phyloP scores from a whole-genome alignment of 2,888 invertebrate genomes.

The Abscondita cerata region DNA sequence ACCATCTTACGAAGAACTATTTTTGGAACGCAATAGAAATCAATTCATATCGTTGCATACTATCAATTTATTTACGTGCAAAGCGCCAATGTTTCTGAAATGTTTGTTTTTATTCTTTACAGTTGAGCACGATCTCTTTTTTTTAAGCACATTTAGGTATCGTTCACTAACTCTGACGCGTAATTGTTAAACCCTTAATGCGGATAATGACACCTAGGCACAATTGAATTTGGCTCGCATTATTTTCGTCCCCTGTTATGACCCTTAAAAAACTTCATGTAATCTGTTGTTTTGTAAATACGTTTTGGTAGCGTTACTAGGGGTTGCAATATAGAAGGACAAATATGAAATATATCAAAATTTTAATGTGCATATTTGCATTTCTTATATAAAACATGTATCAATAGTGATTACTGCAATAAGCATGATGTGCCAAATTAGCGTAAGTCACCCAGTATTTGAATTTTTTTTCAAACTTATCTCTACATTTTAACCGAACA shows the following conservation, averaged over 20 bases:
- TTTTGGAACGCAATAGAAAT: slow-evolving; percentile 3
- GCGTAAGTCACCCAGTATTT: too few species aligned
- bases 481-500: too few species aligned
- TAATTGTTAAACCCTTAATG: slow-evolving; percentile 40
- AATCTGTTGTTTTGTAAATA: slow-evolving; percentile 35
- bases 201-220: slow-evolving; percentile 52
- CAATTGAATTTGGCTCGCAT: slow-evolving; percentile 55
- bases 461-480: too few species aligned
- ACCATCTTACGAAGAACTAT: not conserved
- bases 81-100: slow-evolving; percentile 31
- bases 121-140: not conserved
- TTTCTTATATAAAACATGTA: slow-evolving; percentile 10
- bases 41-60: slow-evolving; percentile 17
- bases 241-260: slow-evolving; percentile 40
- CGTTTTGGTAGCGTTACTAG: too few species aligned
- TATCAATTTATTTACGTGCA: slow-evolving; percentile 33
- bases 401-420: not conserved
- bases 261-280: slow-evolving; percentile 36
- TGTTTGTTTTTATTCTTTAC: not conserved
- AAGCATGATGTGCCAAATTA: too few species aligned
- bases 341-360: slow-evolving; percentile 17
- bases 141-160: not conserved
- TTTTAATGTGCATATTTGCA: slow-evolving; percentile 15
- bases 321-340: slow-evolving; percentile 21
- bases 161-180: not conserved